Percentiles rank a stretch among this genome's conserved stretches.
phyloP scores from a whole-genome alignment of 2,113 vertebrate genomes.

The Pundamilia nyererei region DNA sequence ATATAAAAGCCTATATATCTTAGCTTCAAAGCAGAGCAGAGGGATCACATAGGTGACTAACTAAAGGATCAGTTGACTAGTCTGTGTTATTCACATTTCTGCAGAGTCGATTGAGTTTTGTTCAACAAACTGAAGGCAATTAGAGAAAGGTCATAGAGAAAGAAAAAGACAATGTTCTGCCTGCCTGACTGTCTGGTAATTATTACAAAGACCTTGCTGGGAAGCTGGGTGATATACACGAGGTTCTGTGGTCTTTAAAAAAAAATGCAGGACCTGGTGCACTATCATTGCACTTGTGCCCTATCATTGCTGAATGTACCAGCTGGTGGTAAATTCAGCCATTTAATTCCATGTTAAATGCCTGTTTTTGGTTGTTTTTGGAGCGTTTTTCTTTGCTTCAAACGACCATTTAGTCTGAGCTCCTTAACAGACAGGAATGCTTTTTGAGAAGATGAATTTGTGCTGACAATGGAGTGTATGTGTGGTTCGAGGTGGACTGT shows the following conservation, averaged over 20 bases:
- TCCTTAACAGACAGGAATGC: constrained; percentile 3
- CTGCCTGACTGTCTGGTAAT: constrained; percentile 40
- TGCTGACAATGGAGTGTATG: constrained; percentile 25
- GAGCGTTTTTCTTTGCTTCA: constrained; percentile 12
- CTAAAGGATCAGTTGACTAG: constrained; percentile 22
- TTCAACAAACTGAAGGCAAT: constrained; percentile 1
- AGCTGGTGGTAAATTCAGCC: constrained; percentile 20
- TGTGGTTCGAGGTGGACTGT: constrained; percentile 22
- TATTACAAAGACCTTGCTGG: constrained; percentile 30
- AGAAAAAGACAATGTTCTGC: background rate
- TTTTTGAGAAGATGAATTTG: constrained; percentile 13
- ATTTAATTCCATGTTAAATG: constrained; percentile 18
- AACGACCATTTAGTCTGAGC: background rate
- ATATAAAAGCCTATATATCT: background rate
- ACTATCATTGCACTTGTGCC: constrained; percentile 25
- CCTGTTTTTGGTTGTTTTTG: background rate
- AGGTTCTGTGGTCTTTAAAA: constrained; percentile 8
- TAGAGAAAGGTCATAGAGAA: background rate
- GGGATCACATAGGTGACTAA: constrained; percentile 38
- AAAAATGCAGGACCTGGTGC: background rate
- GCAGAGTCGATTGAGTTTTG: background rate
- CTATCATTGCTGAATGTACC: constrained; percentile 30
- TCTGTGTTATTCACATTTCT: constrained; percentile 31
- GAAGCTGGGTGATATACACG: constrained; percentile 22
- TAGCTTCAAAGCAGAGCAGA: constrained; percentile 4